These are phyloP conservation scores for Callochromis pleurospilus DNA, from an alignment of 2,113 vertebrate genomes.

Conservation along the genomic window DNA sequence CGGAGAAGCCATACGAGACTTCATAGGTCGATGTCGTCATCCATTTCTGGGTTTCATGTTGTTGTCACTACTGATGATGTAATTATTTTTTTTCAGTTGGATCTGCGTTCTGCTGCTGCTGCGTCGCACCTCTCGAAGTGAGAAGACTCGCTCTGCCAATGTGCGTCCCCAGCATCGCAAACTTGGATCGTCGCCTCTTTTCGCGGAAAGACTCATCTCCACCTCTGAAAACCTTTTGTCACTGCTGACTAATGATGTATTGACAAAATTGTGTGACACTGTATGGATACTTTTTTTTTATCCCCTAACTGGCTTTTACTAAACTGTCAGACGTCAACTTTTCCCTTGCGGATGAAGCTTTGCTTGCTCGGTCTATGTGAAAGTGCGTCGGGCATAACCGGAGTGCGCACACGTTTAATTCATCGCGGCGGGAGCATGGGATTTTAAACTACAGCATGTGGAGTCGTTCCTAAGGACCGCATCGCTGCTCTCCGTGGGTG, in stretches of 20 bases:
- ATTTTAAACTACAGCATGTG: slow-evolving; percentile 4
- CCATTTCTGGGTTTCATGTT: background rate
- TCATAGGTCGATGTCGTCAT: background rate
- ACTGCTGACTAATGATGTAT: background rate
- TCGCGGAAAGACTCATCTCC: background rate
- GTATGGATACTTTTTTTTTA: background rate
- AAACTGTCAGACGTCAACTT: slow-evolving; percentile 30
- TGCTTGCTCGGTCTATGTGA: background rate
- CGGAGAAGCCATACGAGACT: background rate
- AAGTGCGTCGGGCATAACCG: background rate
- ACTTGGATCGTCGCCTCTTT: slow-evolving; percentile 27
- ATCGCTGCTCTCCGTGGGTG: slow-evolving; percentile 34
- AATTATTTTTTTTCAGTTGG: slow-evolving; percentile 34
- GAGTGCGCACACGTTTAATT: background rate
- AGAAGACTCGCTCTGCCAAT: background rate
- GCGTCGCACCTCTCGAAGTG: background rate
- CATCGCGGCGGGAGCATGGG: background rate
- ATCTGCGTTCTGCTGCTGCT: background rate
- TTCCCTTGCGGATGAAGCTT: background rate
- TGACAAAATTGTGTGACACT: background rate
- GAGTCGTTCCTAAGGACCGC: slow-evolving; percentile 21
- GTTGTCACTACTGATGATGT: slow-evolving; percentile 49
- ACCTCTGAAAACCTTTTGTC: background rate
- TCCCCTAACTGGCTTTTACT: background rate
- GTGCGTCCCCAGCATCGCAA: background rate